A percentile compares a stretch with the other conserved stretches of the same genome.
These are phyloP conservation scores for Leptodactylus fallax DNA, from an alignment of 2,797 vertebrate species.

Conservation along the genomic window DNA sequence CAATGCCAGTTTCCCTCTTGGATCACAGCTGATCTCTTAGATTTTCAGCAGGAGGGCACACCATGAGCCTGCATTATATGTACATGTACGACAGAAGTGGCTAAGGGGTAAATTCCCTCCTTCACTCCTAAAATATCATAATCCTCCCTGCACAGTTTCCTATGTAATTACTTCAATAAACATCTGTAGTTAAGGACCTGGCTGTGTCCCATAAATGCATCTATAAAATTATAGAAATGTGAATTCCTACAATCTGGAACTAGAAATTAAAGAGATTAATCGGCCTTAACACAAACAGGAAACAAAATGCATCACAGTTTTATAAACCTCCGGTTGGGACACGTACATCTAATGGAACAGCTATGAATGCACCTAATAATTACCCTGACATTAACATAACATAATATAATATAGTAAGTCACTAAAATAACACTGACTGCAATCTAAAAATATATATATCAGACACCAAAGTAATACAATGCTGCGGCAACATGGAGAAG, in stretches of 20 bases:
- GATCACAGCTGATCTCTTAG: no score
- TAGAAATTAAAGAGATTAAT: neutral
- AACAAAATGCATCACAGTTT: neutral
- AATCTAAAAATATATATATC: neutral
- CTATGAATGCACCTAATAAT: conserved; percentile 20
- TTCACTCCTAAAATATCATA: neutral
- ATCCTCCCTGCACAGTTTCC: neutral
- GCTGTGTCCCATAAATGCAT: neutral
- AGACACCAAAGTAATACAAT: no score
- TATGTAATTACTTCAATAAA: neutral
- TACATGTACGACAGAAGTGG: no score
- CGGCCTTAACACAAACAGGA: neutral
- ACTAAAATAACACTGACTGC: neutral
- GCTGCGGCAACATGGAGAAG: neutral
- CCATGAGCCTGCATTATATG: no score
- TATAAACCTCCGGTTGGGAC: neutral
- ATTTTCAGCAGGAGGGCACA: no score
- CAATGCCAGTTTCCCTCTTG: no score
- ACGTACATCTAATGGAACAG: neutral
- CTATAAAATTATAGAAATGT: neutral
- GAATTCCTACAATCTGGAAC: neutral
- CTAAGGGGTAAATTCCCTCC: neutral
- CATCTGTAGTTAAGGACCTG: neutral
- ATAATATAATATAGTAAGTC: neutral
- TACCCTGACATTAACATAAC: neutral